Conservation (phyloP, 2,113 vertebrate genomes). For the Malurus melanocephalus region DNA sequence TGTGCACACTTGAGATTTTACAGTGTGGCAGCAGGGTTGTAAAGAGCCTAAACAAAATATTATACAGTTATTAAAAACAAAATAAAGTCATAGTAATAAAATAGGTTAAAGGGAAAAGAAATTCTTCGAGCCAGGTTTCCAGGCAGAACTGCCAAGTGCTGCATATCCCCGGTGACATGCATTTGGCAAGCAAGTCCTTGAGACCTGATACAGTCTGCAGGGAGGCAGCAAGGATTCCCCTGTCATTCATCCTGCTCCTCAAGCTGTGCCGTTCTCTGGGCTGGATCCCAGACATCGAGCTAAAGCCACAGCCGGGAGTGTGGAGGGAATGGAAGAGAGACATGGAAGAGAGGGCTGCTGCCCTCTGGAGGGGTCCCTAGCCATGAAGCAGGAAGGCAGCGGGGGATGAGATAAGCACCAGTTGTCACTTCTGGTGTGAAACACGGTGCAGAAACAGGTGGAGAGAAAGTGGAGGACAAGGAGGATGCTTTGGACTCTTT, state of each 20-base stretch:
- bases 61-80: not conserved
- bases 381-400: not conserved
- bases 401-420: no score
- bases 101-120: not conserved
- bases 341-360: not conserved
- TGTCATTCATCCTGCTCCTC: not conserved
- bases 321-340: accelerated
- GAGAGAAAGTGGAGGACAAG: not conserved
- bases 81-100: not conserved
- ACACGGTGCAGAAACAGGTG: not conserved
- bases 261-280: accelerated
- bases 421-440: not conserved
- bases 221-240: not conserved
- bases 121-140: not conserved
- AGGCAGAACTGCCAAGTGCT: not conserved
- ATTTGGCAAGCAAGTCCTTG: not conserved
- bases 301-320: not conserved
- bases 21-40: not conserved
- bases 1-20: not conserved
- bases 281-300: not conserved
- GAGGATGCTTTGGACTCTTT: not conserved
- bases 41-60: not conserved
- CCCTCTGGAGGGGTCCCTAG: not conserved
- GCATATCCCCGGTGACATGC: accelerated
- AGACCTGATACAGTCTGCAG: not conserved